Evolutionary conservation across 2,113 vertebrate genomes (phyloP), one percentile per base, ranked within the genome.

Genomic region (Mormyrus lacerda): DNA sequence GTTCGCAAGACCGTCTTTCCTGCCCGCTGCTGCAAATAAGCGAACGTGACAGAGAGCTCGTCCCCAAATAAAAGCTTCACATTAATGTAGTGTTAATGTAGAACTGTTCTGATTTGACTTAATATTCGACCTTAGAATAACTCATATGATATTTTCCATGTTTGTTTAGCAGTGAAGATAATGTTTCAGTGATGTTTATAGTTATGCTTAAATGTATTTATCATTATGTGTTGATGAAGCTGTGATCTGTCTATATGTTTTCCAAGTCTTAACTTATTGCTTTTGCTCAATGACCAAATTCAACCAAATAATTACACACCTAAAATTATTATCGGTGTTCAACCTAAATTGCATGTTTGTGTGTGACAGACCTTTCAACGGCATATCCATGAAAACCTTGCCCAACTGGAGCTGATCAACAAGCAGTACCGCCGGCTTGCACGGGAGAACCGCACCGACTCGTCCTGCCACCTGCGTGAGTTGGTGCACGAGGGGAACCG

Each of bases 371-470:
- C 96, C 83, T 99, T 99, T 93, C 98, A 99, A 94, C 95, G 97
- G 88, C 97, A 99, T 89, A 97, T 99, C 53, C 98, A 99, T 0
- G 99, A 99, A 93, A 96, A 95, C 90, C 94, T 99, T 85, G 98
- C 99, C 4, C 99, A 99, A 90, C 95, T 99, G 55, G 99, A 99
- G 85, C 95, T 99, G 85, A 98, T 99, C 94, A 99, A 99, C 92
- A 99, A 99, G 93, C 99, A 99, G 1, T 99, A 99, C 91, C 97
- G 98, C 0, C 97, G 98, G 44, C 93, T 99, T 92, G 98, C 98
- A 86, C 94, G 98, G 48, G 99, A 99, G 92, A 98, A 99, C 92
- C 99, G 99, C 91, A 99, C 98, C 0, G 99, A 99, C 48, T 95
- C 97, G 0, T 93, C 95, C 2, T 95, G 97, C 87, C 95, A 93